Conservation (phyloP, 2,113 vertebrate genomes). For the Anarhynchus alexandrinus region DNA sequence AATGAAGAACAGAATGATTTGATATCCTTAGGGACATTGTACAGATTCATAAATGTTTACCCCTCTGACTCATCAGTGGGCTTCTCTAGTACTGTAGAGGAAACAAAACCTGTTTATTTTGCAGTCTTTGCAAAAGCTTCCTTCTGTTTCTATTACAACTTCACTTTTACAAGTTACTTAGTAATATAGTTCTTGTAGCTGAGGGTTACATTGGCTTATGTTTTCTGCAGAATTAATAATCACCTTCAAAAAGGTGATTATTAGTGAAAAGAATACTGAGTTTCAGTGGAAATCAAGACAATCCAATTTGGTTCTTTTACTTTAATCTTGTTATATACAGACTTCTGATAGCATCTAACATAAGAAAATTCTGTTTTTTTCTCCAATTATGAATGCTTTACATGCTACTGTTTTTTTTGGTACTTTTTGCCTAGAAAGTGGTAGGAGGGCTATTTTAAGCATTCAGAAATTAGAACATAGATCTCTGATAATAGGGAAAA, state of each 20-base stretch:
- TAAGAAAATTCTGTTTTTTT: not conserved
- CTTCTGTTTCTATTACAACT: not conserved
- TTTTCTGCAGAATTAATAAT: not conserved
- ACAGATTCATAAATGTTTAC: not conserved
- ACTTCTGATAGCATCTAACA: not conserved
- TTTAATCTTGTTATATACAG: not conserved
- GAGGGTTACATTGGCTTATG: not conserved
- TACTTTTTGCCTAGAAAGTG: not conserved
- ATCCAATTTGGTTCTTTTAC: not conserved
- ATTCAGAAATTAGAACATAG: slow-evolving; percentile 11
- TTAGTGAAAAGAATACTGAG: not conserved
- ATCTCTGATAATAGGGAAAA: slow-evolving; percentile 3
- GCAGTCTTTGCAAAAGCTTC: not conserved
- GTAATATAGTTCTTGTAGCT: not conserved
- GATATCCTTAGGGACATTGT: not conserved
- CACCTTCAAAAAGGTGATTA: not conserved
- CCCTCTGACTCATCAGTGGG: not conserved
- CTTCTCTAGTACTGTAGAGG: not conserved
- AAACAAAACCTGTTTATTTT: not conserved
- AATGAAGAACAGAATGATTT: not conserved
- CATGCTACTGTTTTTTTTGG: not conserved
- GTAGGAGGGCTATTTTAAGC: slow-evolving; percentile 3
- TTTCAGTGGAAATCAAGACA: not conserved
- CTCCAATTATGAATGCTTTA: not conserved
- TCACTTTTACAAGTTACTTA: not conserved